Evolutionary conservation across 23 tunicate genomes (phyloP).

Genomic region (Halocynthia aurantium): DNA sequence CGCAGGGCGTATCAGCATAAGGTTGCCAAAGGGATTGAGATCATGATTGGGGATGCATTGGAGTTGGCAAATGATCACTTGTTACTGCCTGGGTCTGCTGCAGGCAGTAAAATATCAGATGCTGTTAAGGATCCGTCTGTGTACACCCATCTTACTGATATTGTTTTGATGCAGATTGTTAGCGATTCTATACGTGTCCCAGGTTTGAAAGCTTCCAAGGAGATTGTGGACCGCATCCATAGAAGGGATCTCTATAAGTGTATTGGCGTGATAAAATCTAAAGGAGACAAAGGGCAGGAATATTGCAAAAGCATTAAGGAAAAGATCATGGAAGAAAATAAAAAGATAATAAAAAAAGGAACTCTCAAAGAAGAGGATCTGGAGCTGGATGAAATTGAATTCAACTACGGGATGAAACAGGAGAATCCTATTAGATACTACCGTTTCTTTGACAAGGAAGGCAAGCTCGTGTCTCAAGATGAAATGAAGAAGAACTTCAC

Average conservation of each 20-base stretch:
- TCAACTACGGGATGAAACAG: too few species aligned
- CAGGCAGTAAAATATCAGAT: conserved; percentile 23
- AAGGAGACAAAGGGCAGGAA: too few species aligned
- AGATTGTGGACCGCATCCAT: conserved; percentile 30
- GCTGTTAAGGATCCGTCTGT: conserved; percentile 46
- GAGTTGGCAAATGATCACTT: conserved; percentile 40
- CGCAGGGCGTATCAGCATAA: conserved; percentile 67
- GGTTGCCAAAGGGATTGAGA: conserved; percentile 32
- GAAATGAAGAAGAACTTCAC: too few species aligned
- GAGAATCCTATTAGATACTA: too few species aligned
- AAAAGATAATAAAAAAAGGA: too few species aligned
- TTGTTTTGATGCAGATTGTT: conserved; percentile 47
- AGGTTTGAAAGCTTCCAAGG: conserved; percentile 34
- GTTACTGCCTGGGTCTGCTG: not conserved
- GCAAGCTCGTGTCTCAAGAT: too few species aligned
- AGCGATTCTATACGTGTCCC: conserved; percentile 1
- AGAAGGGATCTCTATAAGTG: conserved; percentile 48
- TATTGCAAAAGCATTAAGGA: too few species aligned
- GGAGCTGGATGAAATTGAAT: too few species aligned
- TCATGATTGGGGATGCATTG: conserved; percentile 81
- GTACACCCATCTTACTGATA: conserved; percentile 46
- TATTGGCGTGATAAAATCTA: conserved; percentile 13
- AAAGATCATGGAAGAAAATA: too few species aligned
- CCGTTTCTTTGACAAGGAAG: too few species aligned
- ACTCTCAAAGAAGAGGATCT: too few species aligned